Evolutionary conservation across 23 tunicate species (phyloP), one percentile per base, ranked within the genome.

Genomic region (Botrylloides violaceus): DNA sequence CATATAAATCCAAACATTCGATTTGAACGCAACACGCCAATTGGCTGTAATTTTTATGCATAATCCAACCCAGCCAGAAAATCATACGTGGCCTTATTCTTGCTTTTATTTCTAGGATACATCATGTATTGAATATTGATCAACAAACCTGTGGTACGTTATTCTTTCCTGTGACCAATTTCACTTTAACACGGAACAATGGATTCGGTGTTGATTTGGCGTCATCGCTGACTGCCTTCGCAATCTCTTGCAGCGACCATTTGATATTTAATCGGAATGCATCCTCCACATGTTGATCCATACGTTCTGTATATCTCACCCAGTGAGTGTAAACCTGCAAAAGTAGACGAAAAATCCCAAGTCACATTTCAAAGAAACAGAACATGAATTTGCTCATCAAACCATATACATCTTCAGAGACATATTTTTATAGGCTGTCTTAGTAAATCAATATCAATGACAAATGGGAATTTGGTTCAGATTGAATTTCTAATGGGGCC

Each of bases 191-290:
- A n/a, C 93, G 72, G 78, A 92, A 92, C 32, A 92, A 83, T 18
- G 98, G 98, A 48, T 92, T 85, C 2, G 98, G 93, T 15, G 87
- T 64, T 21, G 98, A 70, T 66, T 92, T 92, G 19, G 84, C 83
- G 75, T 92, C 98, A 34, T 88, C 98, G 39, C 78, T 92, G 66
- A 92, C 84, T 26, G 98, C 98, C 47, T 85, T 84, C 26, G 92
- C 84, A 37, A 92, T 92, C 76, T 92, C 98, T 21, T 79, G 93
- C 72, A 92, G 64, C 19, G 92, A 84, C 59, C 72, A 92, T 64
- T 92, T 92, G 48, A 92, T 65, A 73, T 92, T 92, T 12, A 92
- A 53, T 32, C 98, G 47, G 80, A 79, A 92, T 7, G 98, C 98
- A 64, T 92, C 93, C 58, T 92, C 98, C 24, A 92, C 87, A 72